These are phyloP conservation scores for Mesorhabditis sp. DNA, from an alignment of 2,888 invertebrate species.

Conservation along the genomic window DNA sequence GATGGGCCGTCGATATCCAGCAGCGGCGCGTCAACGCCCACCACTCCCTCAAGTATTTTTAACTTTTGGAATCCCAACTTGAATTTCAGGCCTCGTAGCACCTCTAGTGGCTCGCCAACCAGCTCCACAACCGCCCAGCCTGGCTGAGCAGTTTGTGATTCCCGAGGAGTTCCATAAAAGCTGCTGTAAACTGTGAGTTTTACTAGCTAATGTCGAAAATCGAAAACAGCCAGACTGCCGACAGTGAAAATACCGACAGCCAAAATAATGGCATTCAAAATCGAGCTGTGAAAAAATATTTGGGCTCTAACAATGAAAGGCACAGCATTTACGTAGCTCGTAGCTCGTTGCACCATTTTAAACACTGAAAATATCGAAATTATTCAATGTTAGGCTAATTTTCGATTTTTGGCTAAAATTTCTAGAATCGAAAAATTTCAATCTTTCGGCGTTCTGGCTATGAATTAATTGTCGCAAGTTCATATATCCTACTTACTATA, in stretches of 20 bases:
- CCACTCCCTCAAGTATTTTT: background rate
- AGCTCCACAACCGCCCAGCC: slow-evolving; percentile 18
- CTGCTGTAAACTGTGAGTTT: slow-evolving; percentile 47
- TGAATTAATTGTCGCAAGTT: too few relatives aligned
- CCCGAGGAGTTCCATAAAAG: slow-evolving; percentile 47
- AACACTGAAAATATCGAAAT: background rate
- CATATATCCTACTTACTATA: background rate
- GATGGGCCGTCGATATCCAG: background rate
- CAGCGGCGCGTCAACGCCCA: background rate
- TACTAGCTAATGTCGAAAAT: too few relatives aligned
- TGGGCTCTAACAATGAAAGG: too few relatives aligned
- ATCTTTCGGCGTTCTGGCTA: too few relatives aligned
- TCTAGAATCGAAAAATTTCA: too few relatives aligned
- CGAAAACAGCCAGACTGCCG: too few relatives aligned
- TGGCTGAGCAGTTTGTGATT: slow-evolving; percentile 36
- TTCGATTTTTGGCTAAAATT: too few relatives aligned
- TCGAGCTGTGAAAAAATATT: too few relatives aligned
- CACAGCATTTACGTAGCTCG: too few relatives aligned
- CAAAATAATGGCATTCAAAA: too few relatives aligned
- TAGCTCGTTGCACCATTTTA: too few relatives aligned
- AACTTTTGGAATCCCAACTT: background rate
- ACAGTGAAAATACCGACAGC: too few relatives aligned
- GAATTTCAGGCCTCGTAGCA: background rate
- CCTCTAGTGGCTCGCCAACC: slow-evolving; percentile 12
- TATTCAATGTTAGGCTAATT: background rate